Evolutionary conservation across 2,888 invertebrate genomes (phyloP).

Genomic region (Brachyptera risi): DNA sequence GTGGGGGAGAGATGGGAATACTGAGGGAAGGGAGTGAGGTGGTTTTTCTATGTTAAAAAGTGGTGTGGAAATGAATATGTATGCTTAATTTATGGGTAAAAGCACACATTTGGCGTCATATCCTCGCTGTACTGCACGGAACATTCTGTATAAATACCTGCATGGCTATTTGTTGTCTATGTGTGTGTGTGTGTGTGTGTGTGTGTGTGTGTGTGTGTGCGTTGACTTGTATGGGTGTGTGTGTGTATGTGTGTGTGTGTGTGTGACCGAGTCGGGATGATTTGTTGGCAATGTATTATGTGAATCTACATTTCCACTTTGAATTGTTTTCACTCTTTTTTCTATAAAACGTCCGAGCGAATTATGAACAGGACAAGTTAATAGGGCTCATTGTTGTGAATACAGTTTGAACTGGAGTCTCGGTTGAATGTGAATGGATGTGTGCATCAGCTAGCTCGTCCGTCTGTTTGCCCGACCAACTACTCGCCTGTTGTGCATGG

Average conservation of each 20-base stretch:
- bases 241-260: no score
- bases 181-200: no score
- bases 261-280: no score
- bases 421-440: no score
- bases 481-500: no score
- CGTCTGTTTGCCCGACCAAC: no score
- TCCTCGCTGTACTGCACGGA: no score
- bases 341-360: not conserved
- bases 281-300: not conserved
- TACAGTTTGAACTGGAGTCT: no score
- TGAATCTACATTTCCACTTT: conserved; percentile 9
- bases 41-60: conserved; percentile 9
- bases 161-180: not conserved
- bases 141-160: conserved; percentile 5
- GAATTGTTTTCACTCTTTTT: conserved; percentile 10
- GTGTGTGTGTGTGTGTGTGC: no score
- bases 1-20: not conserved
- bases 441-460: no score
- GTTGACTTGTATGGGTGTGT: no score
- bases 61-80: conserved; percentile 30
- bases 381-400: conserved; percentile 2
- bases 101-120: conserved; percentile 26
- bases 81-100: conserved; percentile 29
- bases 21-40: conserved; percentile 2
- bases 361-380: not conserved